Evolutionary conservation across 2,797 vertebrate species (phyloP), one percentile per base, ranked within the genome.

Genomic region (Sandelia bainsii): DNA sequence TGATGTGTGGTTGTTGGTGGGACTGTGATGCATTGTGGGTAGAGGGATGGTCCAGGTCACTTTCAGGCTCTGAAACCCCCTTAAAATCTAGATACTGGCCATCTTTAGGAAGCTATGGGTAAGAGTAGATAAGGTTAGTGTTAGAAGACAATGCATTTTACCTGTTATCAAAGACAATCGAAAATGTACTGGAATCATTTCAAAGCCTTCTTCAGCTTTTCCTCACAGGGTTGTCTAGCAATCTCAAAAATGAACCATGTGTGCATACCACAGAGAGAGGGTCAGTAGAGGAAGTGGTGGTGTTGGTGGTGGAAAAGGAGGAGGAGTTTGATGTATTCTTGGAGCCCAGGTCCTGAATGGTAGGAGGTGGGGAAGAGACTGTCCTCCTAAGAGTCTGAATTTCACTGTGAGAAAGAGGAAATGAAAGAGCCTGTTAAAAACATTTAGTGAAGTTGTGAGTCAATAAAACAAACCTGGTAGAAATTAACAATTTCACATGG

Each of bases 321-420:
- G 94, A 89, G 72, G 93, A 92, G 62, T 92, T 90, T 9, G 89
- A 72, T 80, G 92, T 73, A 79, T 92, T 87, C 22, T 93, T 93
- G 57, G 81, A 82, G 76, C 85, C 79, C 71, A 90, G 90, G 77
- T 95, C 93, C 81, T 91, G 84, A 77, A 89, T 80, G n/a, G 87
- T 62, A 1, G 70, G 74, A 54, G 94, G 88, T 17, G 91, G 76
- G 62, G 94, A 77, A 42, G 95, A 94, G 37, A 95, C 94, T 4
- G 94, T 95, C 86, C 91, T 96, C 93, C 95, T 97, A 57, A 99
- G 92, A 70, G 92, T 91, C 82, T 97, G 95, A 90, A 99, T 97
- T 93, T 99, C 97, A 87, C 98, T 99, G 80, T 42, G 29, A 65
- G 25, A 77, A 50, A 25, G 29, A 65, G 25, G 29, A 57, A 78